These are phyloP conservation scores for Volucella bombylans DNA, from an alignment of 2,888 invertebrate species.

Conservation along the genomic window DNA sequence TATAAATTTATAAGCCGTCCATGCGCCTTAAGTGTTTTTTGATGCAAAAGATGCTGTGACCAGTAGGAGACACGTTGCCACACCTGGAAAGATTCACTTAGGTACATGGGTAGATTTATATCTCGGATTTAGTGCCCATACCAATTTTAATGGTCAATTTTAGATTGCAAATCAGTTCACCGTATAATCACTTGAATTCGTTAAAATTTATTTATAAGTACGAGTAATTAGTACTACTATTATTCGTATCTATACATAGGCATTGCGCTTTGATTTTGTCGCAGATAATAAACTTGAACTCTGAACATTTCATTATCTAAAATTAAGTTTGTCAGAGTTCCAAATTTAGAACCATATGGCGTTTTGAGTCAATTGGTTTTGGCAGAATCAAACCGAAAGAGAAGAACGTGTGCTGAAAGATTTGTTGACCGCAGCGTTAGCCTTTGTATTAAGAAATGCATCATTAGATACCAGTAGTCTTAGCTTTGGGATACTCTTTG, in stretches of 20 bases:
- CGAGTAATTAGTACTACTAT: constrained; percentile 48
- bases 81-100: background rate
- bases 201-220: too few relatives aligned
- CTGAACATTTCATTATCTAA: constrained; percentile 54
- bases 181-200: constrained; percentile 44
- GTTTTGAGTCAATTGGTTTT: constrained; percentile 53
- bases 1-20: constrained; percentile 19
- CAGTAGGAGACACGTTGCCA: background rate
- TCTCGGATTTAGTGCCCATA: background rate
- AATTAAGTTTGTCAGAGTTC: constrained; percentile 44
- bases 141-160: background rate
- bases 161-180: constrained; percentile 18
- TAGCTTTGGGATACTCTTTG: background rate
- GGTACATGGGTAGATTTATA: constrained; percentile 4
- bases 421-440: constrained; percentile 5
- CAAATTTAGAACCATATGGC: constrained; percentile 57
- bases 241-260: background rate
- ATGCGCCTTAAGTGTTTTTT: constrained; percentile 5
- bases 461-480: background rate
- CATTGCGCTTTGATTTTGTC: constrained; percentile 20
- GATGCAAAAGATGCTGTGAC: background rate
- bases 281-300: constrained; percentile 60
- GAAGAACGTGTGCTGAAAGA: constrained; percentile 24
- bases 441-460: constrained; percentile 23
- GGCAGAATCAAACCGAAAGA: constrained; percentile 19